Evolutionary conservation across 2,888 invertebrate species (phyloP).

Genomic region (Neocrepidodera transversa): DNA sequence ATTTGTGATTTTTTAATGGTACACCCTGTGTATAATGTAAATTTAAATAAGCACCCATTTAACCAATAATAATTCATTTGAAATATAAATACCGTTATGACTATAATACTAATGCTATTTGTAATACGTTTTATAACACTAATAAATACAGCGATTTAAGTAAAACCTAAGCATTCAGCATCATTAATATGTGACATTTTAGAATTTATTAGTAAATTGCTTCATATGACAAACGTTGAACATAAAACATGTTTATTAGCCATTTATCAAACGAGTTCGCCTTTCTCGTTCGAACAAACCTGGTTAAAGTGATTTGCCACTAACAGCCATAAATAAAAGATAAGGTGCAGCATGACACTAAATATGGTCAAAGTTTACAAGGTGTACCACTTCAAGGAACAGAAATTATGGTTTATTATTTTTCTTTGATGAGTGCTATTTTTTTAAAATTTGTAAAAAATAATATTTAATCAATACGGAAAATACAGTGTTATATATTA

Average conservation of each 20-base stretch:
- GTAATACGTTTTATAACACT: slow-evolving; percentile 33
- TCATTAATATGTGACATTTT: slow-evolving; percentile 50
- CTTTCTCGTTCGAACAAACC: slow-evolving; percentile 42
- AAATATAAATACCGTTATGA: neutral
- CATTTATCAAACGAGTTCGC: slow-evolving; percentile 46
- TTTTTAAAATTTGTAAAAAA: too few relatives aligned
- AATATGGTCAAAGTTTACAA: slow-evolving; percentile 33
- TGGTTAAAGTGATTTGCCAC: slow-evolving; percentile 52
- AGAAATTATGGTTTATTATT: too few relatives aligned
- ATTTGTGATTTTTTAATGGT: too few relatives aligned
- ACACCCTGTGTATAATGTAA: too few relatives aligned
- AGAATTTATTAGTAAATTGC: slow-evolving; percentile 48
- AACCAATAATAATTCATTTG: too few relatives aligned
- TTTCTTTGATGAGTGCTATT: too few relatives aligned
- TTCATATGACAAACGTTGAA: slow-evolving; percentile 44
- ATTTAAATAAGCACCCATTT: too few relatives aligned
- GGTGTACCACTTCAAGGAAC: slow-evolving; percentile 4
- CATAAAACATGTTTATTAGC: slow-evolving; percentile 48
- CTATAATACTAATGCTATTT: slow-evolving; percentile 24
- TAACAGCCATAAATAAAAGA: slow-evolving; percentile 51
- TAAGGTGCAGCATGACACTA: slow-evolving; percentile 33
- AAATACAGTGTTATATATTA: too few relatives aligned
- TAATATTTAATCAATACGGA: too few relatives aligned
- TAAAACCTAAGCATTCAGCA: slow-evolving; percentile 41
- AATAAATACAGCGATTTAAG: slow-evolving; percentile 38